These are phyloP conservation scores for Euwallacea fornicatus DNA, from an alignment of 1,140 invertebrate genomes.

Conservation along the genomic window DNA sequence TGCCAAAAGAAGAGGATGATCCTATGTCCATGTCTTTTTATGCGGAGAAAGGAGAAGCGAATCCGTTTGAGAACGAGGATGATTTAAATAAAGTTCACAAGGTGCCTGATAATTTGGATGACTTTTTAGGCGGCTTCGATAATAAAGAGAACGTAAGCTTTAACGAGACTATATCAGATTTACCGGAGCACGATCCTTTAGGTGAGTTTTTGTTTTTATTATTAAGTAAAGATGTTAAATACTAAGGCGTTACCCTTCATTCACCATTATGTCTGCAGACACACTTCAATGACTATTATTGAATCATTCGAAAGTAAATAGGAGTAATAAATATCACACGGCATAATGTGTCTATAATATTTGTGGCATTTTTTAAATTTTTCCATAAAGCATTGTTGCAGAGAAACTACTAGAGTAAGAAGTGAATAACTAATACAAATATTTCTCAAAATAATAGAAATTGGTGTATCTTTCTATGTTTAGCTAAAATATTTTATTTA, in stretches of 20 bases:
- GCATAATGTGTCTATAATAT: no score
- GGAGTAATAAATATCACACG: no score
- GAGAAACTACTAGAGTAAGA: no score
- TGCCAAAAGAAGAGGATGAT: slow-evolving; percentile 56
- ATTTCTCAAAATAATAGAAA: no score
- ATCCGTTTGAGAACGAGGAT: slow-evolving; percentile 47
- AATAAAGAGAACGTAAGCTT: slow-evolving; percentile 15
- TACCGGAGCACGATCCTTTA: slow-evolving; percentile 44
- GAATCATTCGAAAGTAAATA: no score
- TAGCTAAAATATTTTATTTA: no score
- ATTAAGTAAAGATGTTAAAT: not conserved
- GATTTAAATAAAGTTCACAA: slow-evolving; percentile 63
- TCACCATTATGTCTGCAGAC: not conserved
- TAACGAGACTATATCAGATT: slow-evolving; percentile 45
- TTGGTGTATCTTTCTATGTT: no score
- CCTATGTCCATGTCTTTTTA: slow-evolving; percentile 72
- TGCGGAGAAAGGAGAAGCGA: slow-evolving; percentile 61
- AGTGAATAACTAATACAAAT: no score
- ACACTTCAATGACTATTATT: no score
- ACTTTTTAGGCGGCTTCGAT: slow-evolving; percentile 51
- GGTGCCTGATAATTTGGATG: slow-evolving; percentile 61
- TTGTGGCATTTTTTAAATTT: no score
- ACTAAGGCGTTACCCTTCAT: not conserved
- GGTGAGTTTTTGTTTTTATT: slow-evolving; percentile 16
- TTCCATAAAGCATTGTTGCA: no score